These are phyloP conservation scores for Circaetus cinerascens DNA, from an alignment of 2,113 vertebrate species.

Conservation along the genomic window DNA sequence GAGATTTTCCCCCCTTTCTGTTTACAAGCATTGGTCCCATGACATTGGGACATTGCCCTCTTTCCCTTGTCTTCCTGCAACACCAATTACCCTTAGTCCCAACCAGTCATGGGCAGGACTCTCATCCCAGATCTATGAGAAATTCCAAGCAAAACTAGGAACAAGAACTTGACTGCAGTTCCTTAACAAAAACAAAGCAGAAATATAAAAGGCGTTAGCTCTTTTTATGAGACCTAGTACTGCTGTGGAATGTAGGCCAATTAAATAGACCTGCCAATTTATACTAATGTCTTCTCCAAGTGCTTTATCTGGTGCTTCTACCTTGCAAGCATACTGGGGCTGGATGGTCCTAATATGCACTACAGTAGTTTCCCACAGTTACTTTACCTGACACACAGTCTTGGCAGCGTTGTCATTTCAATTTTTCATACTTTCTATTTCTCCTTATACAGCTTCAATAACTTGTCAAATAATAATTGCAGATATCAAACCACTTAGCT, in stretches of 20 bases:
- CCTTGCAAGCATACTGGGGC: not conserved
- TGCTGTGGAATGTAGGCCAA: not conserved
- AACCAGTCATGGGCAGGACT: not conserved
- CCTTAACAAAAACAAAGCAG: not conserved
- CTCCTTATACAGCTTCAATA: not conserved
- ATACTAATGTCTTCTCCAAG: not conserved
- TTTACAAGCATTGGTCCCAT: not conserved
- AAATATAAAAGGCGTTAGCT: not conserved
- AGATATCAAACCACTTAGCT: not conserved
- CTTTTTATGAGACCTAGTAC: not conserved
- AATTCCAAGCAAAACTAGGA: not conserved
- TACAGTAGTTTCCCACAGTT: not conserved
- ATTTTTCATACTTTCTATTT: not conserved
- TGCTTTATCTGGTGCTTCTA: not conserved
- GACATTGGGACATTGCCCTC: not conserved
- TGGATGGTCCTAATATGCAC: not conserved
- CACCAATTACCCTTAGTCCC: not conserved
- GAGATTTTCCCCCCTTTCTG: not conserved
- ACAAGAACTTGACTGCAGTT: not conserved
- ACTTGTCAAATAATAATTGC: not conserved
- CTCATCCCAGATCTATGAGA: not conserved
- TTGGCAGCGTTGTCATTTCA: not conserved
- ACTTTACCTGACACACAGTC: not conserved
- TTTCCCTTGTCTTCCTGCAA: not conserved
- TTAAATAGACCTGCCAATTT: not conserved